These are phyloP conservation scores for Smittia sp. DNA, from an alignment of 2,888 invertebrate genomes.

Conservation along the genomic window DNA sequence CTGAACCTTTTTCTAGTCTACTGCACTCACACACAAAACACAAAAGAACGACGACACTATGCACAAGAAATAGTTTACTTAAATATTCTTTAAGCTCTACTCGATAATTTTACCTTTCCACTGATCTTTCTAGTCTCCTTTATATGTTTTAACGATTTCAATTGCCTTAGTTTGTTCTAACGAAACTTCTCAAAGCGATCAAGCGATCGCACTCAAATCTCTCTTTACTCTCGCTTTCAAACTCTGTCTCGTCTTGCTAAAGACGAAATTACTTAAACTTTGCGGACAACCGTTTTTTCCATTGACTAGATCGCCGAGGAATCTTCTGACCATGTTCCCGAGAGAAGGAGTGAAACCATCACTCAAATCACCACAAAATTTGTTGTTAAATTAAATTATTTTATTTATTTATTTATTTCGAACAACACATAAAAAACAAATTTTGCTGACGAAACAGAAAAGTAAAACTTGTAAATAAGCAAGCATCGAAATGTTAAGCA, in stretches of 20 bases:
- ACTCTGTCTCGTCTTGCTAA: background rate
- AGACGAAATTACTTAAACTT: constrained; percentile 24
- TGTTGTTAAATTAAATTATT: constrained; percentile 41
- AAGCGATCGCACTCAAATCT: background rate
- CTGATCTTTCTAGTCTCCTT: constrained; percentile 35
- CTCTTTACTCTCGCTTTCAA: background rate
- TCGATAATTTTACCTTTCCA: constrained; percentile 6
- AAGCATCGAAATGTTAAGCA: constrained; percentile 19
- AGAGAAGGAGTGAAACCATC: constrained; percentile 17
- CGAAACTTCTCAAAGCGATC: background rate
- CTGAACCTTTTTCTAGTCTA: constrained; percentile 19
- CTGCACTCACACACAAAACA: background rate
- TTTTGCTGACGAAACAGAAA: constrained; percentile 21
- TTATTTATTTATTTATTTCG: constrained; percentile 39
- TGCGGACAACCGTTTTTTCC: background rate
- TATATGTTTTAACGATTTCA: constrained; percentile 9
- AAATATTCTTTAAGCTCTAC: constrained; percentile 22
- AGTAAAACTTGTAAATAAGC: constrained; percentile 39
- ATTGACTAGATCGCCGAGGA: constrained; percentile 6
- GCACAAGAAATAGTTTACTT: constrained; percentile 29
- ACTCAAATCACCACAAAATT: background rate
- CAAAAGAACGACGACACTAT: background rate
- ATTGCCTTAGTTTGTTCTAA: no score
- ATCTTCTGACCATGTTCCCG: constrained; percentile 2
- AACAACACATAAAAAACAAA: constrained; percentile 15